Evolutionary conservation across 2,888 invertebrate species (phyloP).

Genomic region (Conus canariensis): DNA sequence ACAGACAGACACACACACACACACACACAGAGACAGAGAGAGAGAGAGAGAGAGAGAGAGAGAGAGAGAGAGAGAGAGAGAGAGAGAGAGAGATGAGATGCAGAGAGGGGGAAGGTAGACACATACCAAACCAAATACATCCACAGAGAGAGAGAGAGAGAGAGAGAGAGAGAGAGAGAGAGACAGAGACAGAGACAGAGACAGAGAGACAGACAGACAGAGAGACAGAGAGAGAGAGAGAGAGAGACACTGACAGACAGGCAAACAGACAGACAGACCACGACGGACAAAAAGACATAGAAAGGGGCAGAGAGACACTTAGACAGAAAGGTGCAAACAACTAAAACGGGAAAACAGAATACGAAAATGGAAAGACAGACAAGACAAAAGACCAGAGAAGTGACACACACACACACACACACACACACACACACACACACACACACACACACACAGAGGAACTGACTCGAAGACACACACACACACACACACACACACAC

Average conservation of each 20-base stretch:
- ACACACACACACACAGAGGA: background rate
- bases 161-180: background rate
- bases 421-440: background rate
- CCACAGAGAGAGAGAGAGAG: background rate
- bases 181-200: background rate
- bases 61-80: too few species aligned
- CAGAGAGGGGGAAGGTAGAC: too few species aligned
- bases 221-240: background rate
- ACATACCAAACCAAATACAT: too few species aligned
- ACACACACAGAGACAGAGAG: background rate
- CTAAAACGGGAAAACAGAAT: background rate
- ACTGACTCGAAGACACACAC: background rate
- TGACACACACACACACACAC: background rate
- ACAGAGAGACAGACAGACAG: background rate
- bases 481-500: background rate
- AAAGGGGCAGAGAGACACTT: background rate
- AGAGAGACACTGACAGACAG: background rate
- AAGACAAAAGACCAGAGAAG: background rate
- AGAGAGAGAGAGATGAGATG: too few species aligned
- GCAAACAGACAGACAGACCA: background rate
- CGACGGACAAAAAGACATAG: background rate
- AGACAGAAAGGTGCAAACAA: background rate
- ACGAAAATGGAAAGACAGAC: background rate
- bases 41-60: background rate
- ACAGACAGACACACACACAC: too few species aligned